Evolutionary conservation across 1,140 invertebrate genomes (phyloP).

Genomic region (Heliothis virescens): DNA sequence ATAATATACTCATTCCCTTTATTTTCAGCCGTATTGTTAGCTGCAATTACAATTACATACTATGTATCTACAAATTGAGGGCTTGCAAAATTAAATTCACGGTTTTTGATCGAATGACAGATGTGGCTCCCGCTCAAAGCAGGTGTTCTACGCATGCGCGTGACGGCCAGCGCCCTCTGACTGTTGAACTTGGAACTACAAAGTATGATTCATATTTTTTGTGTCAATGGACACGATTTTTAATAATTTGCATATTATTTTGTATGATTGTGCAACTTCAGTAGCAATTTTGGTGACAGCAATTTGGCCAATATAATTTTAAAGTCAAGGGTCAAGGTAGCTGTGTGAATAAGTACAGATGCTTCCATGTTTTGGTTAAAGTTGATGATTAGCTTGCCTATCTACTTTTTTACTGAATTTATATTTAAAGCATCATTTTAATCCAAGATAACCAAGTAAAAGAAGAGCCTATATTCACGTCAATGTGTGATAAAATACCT

Average conservation of each 20-base stretch:
- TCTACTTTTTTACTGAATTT: too few relatives aligned
- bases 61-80: constrained; percentile 10
- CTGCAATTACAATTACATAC: constrained; percentile 10
- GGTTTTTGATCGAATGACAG: constrained; percentile 43
- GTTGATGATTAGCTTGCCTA: too few relatives aligned
- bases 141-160: constrained; percentile 42
- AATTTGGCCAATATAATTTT: neutral
- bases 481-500: too few relatives aligned
- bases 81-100: constrained; percentile 43
- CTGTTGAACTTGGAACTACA: constrained; percentile 26
- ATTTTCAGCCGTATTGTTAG: constrained; percentile 1
- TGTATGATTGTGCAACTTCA: constrained; percentile 30
- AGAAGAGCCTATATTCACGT: too few relatives aligned
- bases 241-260: constrained; percentile 20
- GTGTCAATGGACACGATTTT: neutral
- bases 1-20: neutral
- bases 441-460: too few relatives aligned
- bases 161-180: constrained; percentile 46
- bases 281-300: neutral
- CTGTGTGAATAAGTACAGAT: neutral
- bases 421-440: too few relatives aligned
- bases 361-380: too few relatives aligned
- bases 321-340: constrained; percentile 1
- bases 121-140: constrained; percentile 46
- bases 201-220: constrained; percentile 28